Evolutionary conservation across 2,797 vertebrate species (phyloP).

Genomic region (Notoglanidium macrostoma): DNA sequence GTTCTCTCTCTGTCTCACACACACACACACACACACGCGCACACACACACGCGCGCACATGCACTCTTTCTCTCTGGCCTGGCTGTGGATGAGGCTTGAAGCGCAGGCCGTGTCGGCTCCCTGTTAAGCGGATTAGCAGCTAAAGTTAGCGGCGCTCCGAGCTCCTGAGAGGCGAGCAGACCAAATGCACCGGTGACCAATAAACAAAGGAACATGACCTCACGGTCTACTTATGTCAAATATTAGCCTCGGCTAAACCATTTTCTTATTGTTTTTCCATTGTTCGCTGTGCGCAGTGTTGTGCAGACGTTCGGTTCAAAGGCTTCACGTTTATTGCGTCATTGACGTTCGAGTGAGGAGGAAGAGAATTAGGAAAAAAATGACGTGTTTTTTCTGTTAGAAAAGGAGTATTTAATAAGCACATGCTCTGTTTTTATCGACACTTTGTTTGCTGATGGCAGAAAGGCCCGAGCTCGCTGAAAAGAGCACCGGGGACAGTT

Average conservation of each 20-base stretch:
- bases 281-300: constrained; percentile 19
- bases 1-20: too few species aligned
- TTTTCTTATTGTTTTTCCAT: not conserved
- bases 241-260: constrained; percentile 30
- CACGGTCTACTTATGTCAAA: constrained; percentile 55
- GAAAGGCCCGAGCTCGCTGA: constrained; percentile 4
- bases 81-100: constrained; percentile 27
- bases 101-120: constrained; percentile 16
- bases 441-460: not conserved
- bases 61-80: not conserved
- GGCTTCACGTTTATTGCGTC: not conserved
- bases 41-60: not conserved
- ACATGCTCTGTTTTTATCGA: not conserved
- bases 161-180: constrained; percentile 16
- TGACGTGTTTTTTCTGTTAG: not conserved
- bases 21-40: not conserved
- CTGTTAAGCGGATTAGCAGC: constrained; percentile 44
- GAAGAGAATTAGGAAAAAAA: not conserved
- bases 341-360: not conserved
- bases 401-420: not conserved
- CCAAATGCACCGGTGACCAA: constrained; percentile 49
- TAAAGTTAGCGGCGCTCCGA: constrained; percentile 26
- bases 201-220: constrained; percentile 58
- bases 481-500: not conserved
- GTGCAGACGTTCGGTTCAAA: not conserved